Base-by-base conservation (phyloP, 2,113 vertebrate species). In the Dromiciops gliroides region DNA sequence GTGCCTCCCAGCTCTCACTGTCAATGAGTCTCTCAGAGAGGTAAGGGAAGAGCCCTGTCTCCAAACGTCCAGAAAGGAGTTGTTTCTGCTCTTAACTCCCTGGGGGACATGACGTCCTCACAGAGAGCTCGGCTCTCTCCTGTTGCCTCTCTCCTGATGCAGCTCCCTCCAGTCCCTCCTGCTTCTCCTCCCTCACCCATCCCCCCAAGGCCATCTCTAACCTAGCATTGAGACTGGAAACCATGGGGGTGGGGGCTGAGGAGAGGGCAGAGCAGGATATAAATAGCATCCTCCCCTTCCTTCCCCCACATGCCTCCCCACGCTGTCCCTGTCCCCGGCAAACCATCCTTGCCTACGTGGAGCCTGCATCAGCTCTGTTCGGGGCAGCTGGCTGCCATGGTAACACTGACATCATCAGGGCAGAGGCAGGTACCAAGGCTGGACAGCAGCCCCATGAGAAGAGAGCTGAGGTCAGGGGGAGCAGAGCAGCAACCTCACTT, bases 401-500 rank as follows among this genome's bases (percentile, higher is more conserved):
- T 96, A 98, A 99, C 98, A 91, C 95, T 98, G 98, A 98, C 98
- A 98, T 97, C 97, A 5, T 96, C 98, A 98, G 98, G 98, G 98
- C 98, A 98, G 96, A 97, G 96, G 91, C 93, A 97, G 93, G 96
- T 97, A 48, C 89, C 44, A 31, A 48, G 26, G 89, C 51, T 91
- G 50, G 50, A 47, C 90, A 75, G 67, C 67, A 75, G 37, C 50
- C 37, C 37, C 67, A 44, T 5, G 37, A 44, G 67, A 75, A 37
- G 37, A 19, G 37, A 75, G 37, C 37, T n/a, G 67, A 75, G 67
- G 37, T 75, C 67, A 75, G 67, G 67, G 37, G 37, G 60, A 67
- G 60, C 60, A 16, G 16, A 75, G 16, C 5, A 44, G 67, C 5
- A 44, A 22, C 67, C 37, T 75, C 67, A 75, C 37, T 67, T 37